Conservation (phyloP, 2,888 invertebrate genomes). For the Drosophila sordidula region DNA sequence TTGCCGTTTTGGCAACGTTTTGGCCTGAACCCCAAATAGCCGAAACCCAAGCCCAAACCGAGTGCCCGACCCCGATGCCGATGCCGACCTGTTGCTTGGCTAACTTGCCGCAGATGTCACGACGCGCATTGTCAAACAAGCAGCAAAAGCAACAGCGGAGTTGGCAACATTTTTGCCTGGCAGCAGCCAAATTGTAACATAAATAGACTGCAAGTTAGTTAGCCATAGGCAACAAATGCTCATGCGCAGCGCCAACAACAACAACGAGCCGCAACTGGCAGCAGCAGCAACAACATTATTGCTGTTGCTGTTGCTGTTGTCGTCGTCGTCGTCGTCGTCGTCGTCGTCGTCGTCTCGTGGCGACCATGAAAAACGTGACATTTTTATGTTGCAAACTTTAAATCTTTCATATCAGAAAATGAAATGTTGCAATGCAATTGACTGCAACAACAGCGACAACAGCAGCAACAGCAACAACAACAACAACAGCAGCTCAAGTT, state of each 20-base stretch:
- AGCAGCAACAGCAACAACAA: conserved; percentile 48
- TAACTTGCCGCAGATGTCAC: conserved; percentile 82
- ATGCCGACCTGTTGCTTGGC: conserved; percentile 53
- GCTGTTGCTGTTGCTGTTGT: conserved; percentile 36
- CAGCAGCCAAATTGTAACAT: conserved; percentile 78
- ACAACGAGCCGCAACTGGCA: conserved; percentile 27
- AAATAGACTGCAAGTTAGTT: conserved; percentile 78
- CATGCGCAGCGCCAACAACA: conserved; percentile 76
- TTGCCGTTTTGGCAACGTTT: conserved; percentile 13
- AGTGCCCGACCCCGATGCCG: conserved; percentile 23
- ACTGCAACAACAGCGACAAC: conserved; percentile 68
- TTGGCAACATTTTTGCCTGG: conserved; percentile 77
- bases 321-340: conserved; percentile 31
- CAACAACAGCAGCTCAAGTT: conserved; percentile 29
- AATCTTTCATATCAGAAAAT: conserved; percentile 84
- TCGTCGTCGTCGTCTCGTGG: conserved; percentile 64
- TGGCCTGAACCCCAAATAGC: conserved; percentile 20
- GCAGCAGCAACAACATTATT: conserved; percentile 32
- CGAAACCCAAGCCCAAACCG: conserved; percentile 20
- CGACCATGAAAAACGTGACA: conserved; percentile 85
- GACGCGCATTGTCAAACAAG: conserved; percentile 80
- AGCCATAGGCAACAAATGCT: conserved; percentile 69
- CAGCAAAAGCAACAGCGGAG: conserved; percentile 51
- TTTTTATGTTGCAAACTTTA: conserved; percentile 84
- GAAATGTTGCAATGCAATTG: conserved; percentile 79